phyloP scores from a whole-genome alignment of 2,888 invertebrate species.

The Acanthoscelides obtectus region DNA sequence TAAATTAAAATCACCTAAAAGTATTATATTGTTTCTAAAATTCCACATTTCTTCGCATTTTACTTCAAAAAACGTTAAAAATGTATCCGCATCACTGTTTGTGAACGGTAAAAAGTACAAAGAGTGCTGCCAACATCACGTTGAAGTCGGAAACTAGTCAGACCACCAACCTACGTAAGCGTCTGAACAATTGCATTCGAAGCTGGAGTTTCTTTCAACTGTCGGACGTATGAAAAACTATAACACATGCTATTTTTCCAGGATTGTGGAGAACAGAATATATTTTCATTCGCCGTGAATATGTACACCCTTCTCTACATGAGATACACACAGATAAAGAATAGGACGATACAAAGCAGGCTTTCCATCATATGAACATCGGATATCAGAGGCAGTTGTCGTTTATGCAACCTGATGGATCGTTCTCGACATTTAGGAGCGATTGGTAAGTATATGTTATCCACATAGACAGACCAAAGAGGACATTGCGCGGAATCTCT shows the following conservation, averaged over 20 bases:
- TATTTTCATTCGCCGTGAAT: constrained; percentile 95
- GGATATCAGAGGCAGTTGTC: constrained; percentile 87
- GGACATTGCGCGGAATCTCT: too few relatives aligned
- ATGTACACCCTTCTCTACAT: constrained; percentile 88
- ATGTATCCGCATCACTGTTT: too few relatives aligned
- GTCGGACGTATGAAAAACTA: neutral
- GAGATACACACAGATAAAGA: constrained; percentile 83
- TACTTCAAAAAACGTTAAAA: too few relatives aligned
- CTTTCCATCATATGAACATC: constrained; percentile 86
- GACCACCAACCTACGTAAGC: too few relatives aligned
- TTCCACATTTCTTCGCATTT: too few relatives aligned
- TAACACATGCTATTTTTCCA: constrained; percentile 7
- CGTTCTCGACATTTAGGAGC: constrained; percentile 85
- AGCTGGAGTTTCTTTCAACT: constrained; percentile 1
- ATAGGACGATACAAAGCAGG: constrained; percentile 73
- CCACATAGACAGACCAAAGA: neutral
- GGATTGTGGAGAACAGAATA: constrained; percentile 89
- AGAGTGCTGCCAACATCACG: too few relatives aligned
- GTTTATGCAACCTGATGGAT: constrained; percentile 86
- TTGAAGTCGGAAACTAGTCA: too few relatives aligned
- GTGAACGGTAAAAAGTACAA: too few relatives aligned
- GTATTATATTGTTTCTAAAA: too few relatives aligned
- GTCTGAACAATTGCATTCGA: too few relatives aligned
- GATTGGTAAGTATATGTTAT: constrained; percentile 66
- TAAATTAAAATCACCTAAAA: too few relatives aligned